Conservation (phyloP, 2,888 invertebrate species). For the Listrodromus nycthemerus region DNA sequence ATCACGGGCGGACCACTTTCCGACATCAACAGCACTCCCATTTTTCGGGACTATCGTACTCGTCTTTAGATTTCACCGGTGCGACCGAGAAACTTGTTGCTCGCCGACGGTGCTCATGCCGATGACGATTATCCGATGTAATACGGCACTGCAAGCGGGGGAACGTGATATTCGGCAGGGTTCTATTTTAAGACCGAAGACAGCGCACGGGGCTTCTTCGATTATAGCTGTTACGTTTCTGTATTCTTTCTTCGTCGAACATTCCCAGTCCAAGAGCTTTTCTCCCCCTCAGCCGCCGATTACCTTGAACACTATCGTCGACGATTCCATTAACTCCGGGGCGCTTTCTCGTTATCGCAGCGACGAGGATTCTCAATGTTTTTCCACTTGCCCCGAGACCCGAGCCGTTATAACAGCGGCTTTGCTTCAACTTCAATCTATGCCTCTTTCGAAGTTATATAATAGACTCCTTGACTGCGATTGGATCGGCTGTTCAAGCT, state of each 20-base stretch:
- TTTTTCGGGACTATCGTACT: conserved; percentile 71
- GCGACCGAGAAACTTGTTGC: not conserved
- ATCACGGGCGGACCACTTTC: conserved; percentile 75
- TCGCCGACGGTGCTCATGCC: not conserved
- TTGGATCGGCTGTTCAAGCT: not conserved
- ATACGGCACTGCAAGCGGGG: not conserved
- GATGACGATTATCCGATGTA: not conserved
- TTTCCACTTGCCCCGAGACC: not conserved
- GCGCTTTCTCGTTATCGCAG: not conserved
- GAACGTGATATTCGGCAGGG: not conserved
- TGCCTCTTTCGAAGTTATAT: not conserved
- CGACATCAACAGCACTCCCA: conserved; percentile 83
- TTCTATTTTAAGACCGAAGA: conserved; percentile 1
- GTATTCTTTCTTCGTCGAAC: not conserved
- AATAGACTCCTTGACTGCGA: not conserved
- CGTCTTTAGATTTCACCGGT: not conserved
- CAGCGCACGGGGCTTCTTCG: not conserved
- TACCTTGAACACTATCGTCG: not conserved
- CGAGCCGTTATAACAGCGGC: no score
- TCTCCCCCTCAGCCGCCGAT: not conserved
- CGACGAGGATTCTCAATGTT: not conserved
- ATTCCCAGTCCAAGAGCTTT: not conserved
- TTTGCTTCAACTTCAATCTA: not conserved
- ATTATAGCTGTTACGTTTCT: not conserved
- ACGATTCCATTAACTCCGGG: not conserved